phyloP scores from a whole-genome alignment of 2,113 vertebrate genomes.

The Athene noctua region DNA sequence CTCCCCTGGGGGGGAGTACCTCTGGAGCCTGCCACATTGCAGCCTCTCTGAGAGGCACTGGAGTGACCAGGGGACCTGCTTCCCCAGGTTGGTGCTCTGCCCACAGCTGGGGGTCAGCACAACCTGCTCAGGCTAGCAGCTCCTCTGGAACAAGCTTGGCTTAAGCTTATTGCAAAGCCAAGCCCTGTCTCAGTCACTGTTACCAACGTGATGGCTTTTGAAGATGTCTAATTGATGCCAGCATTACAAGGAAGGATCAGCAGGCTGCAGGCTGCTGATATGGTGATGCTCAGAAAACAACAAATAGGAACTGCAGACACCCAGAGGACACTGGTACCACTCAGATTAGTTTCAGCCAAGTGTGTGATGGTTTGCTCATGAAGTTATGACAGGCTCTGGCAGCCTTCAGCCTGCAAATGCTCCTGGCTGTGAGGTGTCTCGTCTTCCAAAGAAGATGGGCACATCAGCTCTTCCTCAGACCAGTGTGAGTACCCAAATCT shows the following conservation, averaged over 20 bases:
- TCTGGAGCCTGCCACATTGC: background rate
- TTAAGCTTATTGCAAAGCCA: background rate
- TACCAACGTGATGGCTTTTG: background rate
- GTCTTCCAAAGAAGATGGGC: background rate
- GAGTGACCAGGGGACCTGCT: background rate
- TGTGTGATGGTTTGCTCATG: background rate
- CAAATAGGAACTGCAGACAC: background rate
- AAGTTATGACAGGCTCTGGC: background rate
- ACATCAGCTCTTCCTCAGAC: background rate
- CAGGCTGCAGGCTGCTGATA: background rate
- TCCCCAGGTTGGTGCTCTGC: background rate
- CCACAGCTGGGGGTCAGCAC: background rate
- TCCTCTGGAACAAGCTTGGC: background rate
- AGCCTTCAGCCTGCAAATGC: background rate
- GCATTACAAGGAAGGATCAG: background rate
- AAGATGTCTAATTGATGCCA: background rate
- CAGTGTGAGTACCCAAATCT: background rate
- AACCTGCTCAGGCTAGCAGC: background rate
- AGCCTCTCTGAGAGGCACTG: background rate
- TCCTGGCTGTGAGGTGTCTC: background rate
- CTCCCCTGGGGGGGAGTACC: accelerated
- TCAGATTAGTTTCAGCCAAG: background rate
- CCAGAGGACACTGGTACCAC: background rate
- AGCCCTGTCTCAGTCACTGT: background rate
- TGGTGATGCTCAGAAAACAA: background rate